These are phyloP conservation scores for Leucoraja erinaceus DNA, from an alignment of 2,113 vertebrate species.

Conservation along the genomic window DNA sequence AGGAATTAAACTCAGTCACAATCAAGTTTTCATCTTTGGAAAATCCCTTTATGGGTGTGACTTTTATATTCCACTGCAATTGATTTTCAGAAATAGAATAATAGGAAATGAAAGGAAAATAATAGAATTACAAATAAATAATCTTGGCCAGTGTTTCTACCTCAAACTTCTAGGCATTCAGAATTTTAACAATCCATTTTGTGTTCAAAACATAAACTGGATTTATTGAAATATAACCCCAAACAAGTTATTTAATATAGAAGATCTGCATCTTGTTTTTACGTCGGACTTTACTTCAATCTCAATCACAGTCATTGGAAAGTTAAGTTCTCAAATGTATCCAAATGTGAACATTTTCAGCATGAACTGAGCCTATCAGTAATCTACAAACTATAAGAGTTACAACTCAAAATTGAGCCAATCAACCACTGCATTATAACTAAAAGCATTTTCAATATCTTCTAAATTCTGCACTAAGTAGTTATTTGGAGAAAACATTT, in stretches of 20 bases:
- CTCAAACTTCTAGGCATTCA: background rate
- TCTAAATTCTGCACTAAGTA: background rate
- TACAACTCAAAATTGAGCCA: background rate
- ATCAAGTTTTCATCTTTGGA: background rate
- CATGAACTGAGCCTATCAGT: background rate
- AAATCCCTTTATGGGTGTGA: background rate
- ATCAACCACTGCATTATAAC: background rate
- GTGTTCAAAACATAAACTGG: background rate
- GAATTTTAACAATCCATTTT: background rate
- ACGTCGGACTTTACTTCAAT: background rate
- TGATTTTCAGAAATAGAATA: background rate
- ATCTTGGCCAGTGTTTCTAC: background rate
- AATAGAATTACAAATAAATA: background rate
- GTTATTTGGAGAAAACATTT: background rate
- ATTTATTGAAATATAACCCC: background rate
- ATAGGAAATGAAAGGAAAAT: background rate
- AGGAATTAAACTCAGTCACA: background rate
- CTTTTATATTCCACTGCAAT: background rate
- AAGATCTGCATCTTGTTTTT: background rate
- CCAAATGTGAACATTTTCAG: background rate
- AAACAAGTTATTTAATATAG: background rate
- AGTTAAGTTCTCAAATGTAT: background rate
- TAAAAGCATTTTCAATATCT: background rate
- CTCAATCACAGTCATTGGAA: background rate
- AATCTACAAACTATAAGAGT: background rate